phyloP scores from a whole-genome alignment of 2,888 invertebrate species.

The Danaus chrysippus region DNA sequence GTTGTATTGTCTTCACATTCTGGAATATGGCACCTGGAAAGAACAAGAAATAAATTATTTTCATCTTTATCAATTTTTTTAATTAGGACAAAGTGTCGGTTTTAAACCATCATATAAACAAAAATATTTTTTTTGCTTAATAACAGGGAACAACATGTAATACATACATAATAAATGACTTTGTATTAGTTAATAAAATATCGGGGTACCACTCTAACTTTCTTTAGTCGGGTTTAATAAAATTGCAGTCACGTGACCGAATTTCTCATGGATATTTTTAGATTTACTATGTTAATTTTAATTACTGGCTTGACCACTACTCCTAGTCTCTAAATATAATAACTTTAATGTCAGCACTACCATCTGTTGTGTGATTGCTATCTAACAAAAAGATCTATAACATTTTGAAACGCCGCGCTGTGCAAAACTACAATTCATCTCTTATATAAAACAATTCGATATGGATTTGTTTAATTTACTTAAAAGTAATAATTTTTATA shows the following conservation, averaged over 20 bases:
- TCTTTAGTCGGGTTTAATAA: neutral
- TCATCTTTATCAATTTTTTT: neutral
- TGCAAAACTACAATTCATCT: too few species aligned
- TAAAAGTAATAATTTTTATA: too few species aligned
- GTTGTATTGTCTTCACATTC: conserved; percentile 68
- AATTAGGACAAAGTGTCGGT: neutral
- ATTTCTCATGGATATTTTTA: conserved; percentile 27
- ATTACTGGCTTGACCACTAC: conserved; percentile 9
- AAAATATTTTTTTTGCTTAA: too few species aligned
- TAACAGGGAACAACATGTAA: too few species aligned
- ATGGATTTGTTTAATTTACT: too few species aligned
- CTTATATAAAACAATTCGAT: too few species aligned
- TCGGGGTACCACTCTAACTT: neutral
- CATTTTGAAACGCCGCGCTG: too few species aligned
- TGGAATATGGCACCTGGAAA: conserved; percentile 68
- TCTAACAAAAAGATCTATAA: neutral
- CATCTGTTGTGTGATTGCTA: conserved; percentile 4
- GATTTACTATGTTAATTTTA: conserved; percentile 14
- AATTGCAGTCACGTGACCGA: conserved; percentile 16
- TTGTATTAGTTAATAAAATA: too few species aligned
- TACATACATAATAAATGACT: too few species aligned
- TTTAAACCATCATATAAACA: neutral
- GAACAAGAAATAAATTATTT: conserved; percentile 12
- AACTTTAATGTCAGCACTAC: conserved; percentile 7
- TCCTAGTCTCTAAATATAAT: conserved; percentile 11